phyloP scores from a whole-genome alignment of 2,888 invertebrate species.

The Zaprionus obscuricornis region DNA sequence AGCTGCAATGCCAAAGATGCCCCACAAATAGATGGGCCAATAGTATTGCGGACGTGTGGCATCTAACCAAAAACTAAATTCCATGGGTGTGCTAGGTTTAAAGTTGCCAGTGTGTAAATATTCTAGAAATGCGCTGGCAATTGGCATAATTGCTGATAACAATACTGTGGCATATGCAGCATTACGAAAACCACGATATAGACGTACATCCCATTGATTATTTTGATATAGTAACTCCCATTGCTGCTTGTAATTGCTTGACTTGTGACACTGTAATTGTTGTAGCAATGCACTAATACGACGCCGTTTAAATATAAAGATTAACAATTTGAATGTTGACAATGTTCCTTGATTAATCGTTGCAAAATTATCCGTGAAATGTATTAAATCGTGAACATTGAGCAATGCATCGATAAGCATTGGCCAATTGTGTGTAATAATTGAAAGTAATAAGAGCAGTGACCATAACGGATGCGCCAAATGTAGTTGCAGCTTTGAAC shows the following conservation, averaged over 20 bases:
- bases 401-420: slow-evolving; percentile 32
- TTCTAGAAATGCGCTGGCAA: slow-evolving; percentile 18
- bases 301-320: slow-evolving; percentile 26
- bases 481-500: slow-evolving; percentile 3
- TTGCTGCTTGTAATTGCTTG: neutral
- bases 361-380: slow-evolving; percentile 37
- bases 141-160: slow-evolving; percentile 15
- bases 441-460: slow-evolving; percentile 1
- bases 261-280: no score
- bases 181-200: slow-evolving; percentile 27
- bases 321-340: slow-evolving; percentile 36
- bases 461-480: slow-evolving; percentile 42
- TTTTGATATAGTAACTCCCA: slow-evolving; percentile 11
- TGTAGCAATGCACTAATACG: slow-evolving; percentile 27
- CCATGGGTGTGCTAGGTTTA: slow-evolving; percentile 41
- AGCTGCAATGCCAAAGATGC: slow-evolving; percentile 30
- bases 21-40: slow-evolving; percentile 45
- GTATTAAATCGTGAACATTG: slow-evolving; percentile 27
- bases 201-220: slow-evolving; percentile 23
- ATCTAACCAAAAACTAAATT: slow-evolving; percentile 53
- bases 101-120: slow-evolving; percentile 14
- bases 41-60: slow-evolving; percentile 17
- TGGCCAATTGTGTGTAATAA: slow-evolving; percentile 29
- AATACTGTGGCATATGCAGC: slow-evolving; percentile 14
- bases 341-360: slow-evolving; percentile 26